A percentile compares a stretch with the other conserved stretches of the same genome.
Evolutionary conservation across 2,888 invertebrate species (phyloP).

Genomic region (Dendrolimus houi): DNA sequence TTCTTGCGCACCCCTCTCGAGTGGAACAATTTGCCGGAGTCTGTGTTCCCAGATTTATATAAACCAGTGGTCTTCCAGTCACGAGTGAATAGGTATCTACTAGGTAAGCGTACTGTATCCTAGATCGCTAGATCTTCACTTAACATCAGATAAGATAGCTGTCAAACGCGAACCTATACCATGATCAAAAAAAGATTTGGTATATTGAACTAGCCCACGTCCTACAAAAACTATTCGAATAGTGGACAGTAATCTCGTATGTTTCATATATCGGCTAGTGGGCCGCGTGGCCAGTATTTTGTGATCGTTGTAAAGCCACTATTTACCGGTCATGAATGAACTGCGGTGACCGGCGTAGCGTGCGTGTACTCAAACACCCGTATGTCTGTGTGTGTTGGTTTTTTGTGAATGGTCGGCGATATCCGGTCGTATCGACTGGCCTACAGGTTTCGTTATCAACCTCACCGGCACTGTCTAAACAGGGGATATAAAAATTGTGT

Average conservation of each 20-base stretch:
- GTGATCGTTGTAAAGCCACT: constrained; percentile 50
- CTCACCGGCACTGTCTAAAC: constrained; percentile 71
- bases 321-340: constrained; percentile 63
- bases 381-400: constrained; percentile 45
- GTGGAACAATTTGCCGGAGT: no score
- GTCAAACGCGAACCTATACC: no score
- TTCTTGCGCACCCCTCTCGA: no score
- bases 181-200: no score
- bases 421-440: constrained; percentile 57
- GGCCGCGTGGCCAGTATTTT: constrained; percentile 41
- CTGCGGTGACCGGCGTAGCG: constrained; percentile 36
- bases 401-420: constrained; percentile 73
- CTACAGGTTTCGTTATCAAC: constrained; percentile 72
- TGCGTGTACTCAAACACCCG: constrained; percentile 30
- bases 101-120: no score
- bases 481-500: constrained; percentile 71
- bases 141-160: no score
- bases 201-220: no score
- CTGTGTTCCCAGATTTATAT: no score
- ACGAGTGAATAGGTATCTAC: no score
- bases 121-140: no score
- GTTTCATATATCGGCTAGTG: not conserved
- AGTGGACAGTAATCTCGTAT: not conserved
- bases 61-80: no score
- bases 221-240: not conserved